These are phyloP conservation scores for Molorchus minor DNA, from an alignment of 2,888 invertebrate species.

Conservation along the genomic window DNA sequence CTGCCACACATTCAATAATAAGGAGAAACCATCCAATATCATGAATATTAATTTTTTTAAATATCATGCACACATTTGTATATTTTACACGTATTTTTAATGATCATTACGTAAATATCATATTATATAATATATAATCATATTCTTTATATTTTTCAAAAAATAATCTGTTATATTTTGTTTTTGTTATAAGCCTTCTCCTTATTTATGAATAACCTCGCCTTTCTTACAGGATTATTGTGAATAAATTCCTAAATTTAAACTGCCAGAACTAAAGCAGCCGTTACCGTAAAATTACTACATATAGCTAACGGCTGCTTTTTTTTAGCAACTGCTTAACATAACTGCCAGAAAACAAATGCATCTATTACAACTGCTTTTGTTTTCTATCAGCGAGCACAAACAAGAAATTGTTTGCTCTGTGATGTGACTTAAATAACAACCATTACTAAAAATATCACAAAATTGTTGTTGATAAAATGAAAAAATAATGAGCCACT, in stretches of 20 bases:
- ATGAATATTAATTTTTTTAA: slow-evolving; percentile 53
- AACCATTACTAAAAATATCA: slow-evolving; percentile 68
- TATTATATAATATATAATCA: slow-evolving; percentile 55
- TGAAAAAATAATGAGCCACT: slow-evolving; percentile 66
- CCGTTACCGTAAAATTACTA: slow-evolving; percentile 9
- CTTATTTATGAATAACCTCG: slow-evolving; percentile 62
- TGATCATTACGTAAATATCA: slow-evolving; percentile 60
- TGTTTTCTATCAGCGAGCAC: slow-evolving; percentile 51
- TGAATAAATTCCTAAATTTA: slow-evolving; percentile 62
- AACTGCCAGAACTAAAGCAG: slow-evolving; percentile 25
- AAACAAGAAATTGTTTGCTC: slow-evolving; percentile 59
- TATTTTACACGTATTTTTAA: slow-evolving; percentile 56
- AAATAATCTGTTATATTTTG: slow-evolving; percentile 61
- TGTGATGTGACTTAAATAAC: slow-evolving; percentile 67
- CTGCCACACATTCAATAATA: slow-evolving; percentile 60
- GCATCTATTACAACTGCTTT: slow-evolving; percentile 28
- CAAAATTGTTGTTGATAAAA: slow-evolving; percentile 67
- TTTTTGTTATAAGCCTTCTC: slow-evolving; percentile 54
- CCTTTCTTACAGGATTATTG: slow-evolving; percentile 63
- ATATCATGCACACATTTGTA: slow-evolving; percentile 60
- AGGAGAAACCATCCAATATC: slow-evolving; percentile 60
- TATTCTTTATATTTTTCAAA: slow-evolving; percentile 61
- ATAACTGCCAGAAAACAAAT: slow-evolving; percentile 46
- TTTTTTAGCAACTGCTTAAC: slow-evolving; percentile 44
- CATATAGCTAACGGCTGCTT: slow-evolving; percentile 17